Evolutionary conservation across 2,113 vertebrate genomes (phyloP), one percentile per base, ranked within the genome.

Genomic region (Petroica traversi): DNA sequence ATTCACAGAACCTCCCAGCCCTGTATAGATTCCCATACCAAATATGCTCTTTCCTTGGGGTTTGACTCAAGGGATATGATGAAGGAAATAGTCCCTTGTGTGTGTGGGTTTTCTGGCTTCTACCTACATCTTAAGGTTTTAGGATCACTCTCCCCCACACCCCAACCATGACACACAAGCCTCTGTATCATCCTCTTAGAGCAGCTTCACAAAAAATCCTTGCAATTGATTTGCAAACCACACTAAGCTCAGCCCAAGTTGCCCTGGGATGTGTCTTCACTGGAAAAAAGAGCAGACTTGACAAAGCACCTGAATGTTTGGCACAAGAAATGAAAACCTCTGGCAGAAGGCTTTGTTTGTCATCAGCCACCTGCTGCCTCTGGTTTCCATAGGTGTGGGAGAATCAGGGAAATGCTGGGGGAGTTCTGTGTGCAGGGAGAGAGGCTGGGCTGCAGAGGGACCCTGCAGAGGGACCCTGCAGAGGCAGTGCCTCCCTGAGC

Each of bases 361-460:
- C 57, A 19, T 77, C 74, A 77, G 3, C 95, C 96, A 97, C 89
- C 96, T 96, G 95, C 88, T 84, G 40, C 83, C 85, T 38, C 92
- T 64, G 38, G 68, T 63, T 92, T 69, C 69, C 92, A 91, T 24
- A 79, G 85, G 29, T 61, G 77, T 63, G 80, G 66, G 66, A 95
- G 77, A 88, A 73, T 71, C 43, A 72, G 85, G 73, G 90, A 55
- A 86, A 68, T 78, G 67, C 76, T n/a, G n/a, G n/a, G n/a, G n/a
- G n/a, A n/a, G n/a, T n/a, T n/a, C n/a, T n/a, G n/a, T n/a, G n/a
- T n/a, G n/a, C n/a, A n/a, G n/a, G n/a, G n/a, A n/a, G n/a, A n/a
- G n/a, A n/a, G n/a, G n/a, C 6, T 23, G 64, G 61, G 69, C 73
- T 52, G 36, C 11, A 28, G 26, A 12, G 43, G n/a, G n/a, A n/a